Conservation (phyloP, 1,140 invertebrate genomes). For the Sarcophaga peregrina region DNA sequence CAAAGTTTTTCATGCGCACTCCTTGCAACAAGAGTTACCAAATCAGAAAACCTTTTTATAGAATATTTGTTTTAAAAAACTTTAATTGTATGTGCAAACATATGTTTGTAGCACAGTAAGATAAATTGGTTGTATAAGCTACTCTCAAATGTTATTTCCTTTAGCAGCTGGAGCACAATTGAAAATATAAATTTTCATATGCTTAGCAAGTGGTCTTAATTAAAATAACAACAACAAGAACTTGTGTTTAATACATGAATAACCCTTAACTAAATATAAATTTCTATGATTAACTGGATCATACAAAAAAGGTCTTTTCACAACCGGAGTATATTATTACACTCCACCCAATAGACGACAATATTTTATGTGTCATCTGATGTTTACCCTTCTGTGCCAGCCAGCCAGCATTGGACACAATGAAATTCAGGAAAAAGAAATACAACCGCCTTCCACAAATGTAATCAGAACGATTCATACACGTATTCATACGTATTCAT, state of each 20-base stretch:
- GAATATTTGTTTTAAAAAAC: neutral
- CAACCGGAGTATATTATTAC: neutral
- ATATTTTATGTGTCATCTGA: conserved; percentile 28
- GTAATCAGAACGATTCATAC: neutral
- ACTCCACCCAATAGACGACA: neutral
- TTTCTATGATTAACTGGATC: conserved; percentile 28
- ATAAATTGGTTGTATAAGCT: neutral
- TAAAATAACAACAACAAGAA: neutral
- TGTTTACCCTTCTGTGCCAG: neutral
- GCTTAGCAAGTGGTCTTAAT: neutral
- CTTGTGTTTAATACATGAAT: neutral
- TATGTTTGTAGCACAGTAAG: neutral
- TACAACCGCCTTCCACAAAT: neutral
- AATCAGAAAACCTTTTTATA: neutral
- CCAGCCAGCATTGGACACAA: neutral
- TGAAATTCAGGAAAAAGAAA: neutral
- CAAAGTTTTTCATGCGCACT: too few species aligned
- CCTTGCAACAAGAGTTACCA: too few species aligned
- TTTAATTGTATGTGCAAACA: neutral
- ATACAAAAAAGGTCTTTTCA: conserved; percentile 27
- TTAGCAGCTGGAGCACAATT: neutral
- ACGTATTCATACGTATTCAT: too few species aligned
- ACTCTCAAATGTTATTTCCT: neutral
- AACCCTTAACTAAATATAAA: neutral
- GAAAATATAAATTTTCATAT: conserved; percentile 1